Conservation (phyloP, 2,797 vertebrate species). For the Psittacula echo region DNA sequence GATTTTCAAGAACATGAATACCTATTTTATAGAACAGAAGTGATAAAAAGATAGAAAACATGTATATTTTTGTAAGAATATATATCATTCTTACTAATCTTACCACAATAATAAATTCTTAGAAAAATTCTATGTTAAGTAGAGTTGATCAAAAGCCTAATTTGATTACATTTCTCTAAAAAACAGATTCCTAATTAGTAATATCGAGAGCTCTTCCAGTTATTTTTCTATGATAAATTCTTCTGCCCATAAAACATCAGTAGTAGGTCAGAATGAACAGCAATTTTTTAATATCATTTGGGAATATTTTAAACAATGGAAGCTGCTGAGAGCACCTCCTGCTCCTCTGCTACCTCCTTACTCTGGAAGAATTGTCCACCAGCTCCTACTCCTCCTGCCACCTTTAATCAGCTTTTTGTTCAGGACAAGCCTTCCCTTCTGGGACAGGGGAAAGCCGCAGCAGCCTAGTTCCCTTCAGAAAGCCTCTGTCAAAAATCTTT, state of each 20-base stretch:
- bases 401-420: background rate
- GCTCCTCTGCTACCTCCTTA: background rate
- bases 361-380: background rate
- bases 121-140: background rate
- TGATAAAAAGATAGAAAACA: background rate
- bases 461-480: background rate
- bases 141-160: background rate
- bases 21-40: background rate
- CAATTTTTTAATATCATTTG: background rate
- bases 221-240: background rate
- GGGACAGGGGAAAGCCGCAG: background rate
- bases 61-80: background rate
- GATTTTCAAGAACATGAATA: background rate
- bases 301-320: background rate
- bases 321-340: background rate
- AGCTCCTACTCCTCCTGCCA: background rate
- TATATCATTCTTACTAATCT: background rate
- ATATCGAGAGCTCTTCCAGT: background rate
- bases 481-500: background rate
- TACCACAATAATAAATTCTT: background rate
- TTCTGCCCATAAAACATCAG: background rate
- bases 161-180: background rate
- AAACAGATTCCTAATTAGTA: background rate
- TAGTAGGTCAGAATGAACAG: background rate
- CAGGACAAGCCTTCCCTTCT: background rate